Evolutionary conservation across 2,888 invertebrate species (phyloP).

Genomic region (Idaea straminata): DNA sequence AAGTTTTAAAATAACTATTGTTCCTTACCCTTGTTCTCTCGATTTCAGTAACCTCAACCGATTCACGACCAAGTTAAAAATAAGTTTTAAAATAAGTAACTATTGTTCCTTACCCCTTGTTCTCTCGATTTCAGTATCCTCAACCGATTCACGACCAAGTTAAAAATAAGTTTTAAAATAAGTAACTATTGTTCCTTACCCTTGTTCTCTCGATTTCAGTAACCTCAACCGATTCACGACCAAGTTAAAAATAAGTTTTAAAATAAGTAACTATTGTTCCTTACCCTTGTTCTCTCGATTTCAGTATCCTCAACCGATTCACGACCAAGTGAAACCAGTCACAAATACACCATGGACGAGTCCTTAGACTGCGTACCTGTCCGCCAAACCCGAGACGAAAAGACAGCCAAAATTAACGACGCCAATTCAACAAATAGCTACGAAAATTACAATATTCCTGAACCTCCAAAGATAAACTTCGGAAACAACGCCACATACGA

Average conservation of each 20-base stretch:
- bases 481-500: slow-evolving; percentile 15
- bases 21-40: slow-evolving; percentile 5
- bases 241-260: no score
- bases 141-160: slow-evolving; percentile 29
- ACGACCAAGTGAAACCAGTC: slow-evolving; percentile 31
- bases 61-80: slow-evolving; percentile 31
- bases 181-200: no score
- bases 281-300: slow-evolving; percentile 15
- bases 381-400: slow-evolving; percentile 49
- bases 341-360: slow-evolving; percentile 49
- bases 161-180: no score
- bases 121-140: slow-evolving; percentile 38
- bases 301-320: slow-evolving; percentile 42
- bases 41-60: slow-evolving; percentile 42
- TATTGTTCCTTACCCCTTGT: slow-evolving; percentile 5
- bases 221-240: slow-evolving; percentile 33
- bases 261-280: no score
- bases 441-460: slow-evolving; percentile 26
- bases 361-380: slow-evolving; percentile 64
- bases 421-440: slow-evolving; percentile 28
- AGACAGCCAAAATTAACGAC: slow-evolving; percentile 33
- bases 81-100: no score
- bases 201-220: slow-evolving; percentile 33
- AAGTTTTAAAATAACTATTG: no score
- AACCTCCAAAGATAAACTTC: slow-evolving; percentile 6